These are phyloP conservation scores for Odobenus rosmarus DNA, from an alignment of 2,113 vertebrate genomes.

Conservation along the genomic window DNA sequence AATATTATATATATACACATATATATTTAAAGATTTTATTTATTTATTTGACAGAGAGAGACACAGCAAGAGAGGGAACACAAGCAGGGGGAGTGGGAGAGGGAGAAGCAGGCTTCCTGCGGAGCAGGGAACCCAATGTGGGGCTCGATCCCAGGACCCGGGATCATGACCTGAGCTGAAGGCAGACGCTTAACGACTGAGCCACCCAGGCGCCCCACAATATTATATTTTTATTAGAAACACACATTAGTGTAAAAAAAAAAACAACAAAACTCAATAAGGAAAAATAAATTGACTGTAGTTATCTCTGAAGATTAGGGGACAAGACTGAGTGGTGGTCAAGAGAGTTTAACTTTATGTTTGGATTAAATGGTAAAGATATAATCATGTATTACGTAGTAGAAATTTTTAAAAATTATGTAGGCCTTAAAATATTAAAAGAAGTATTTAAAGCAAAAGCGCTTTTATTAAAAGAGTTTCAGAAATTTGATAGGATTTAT, in stretches of 20 bases:
- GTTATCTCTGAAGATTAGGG: background rate
- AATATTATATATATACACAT: background rate
- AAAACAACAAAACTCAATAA: background rate
- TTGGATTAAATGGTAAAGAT: background rate
- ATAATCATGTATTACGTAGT: background rate
- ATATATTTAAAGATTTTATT: no score
- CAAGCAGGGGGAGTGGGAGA: no score
- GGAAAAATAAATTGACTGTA: background rate
- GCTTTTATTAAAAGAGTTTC: background rate
- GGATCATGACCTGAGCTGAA: no score
- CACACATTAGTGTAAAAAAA: background rate
- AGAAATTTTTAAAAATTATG: background rate
- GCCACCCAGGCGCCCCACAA: background rate
- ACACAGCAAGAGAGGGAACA: no score
- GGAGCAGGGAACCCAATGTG: no score
- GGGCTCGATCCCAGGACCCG: rapidly evolving
- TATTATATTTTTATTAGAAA: background rate
- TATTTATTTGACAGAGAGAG: no score
- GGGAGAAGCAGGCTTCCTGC: no score
- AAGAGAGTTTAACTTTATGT: background rate
- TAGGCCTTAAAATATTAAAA: background rate
- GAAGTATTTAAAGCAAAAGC: background rate
- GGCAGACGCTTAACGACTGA: no score
- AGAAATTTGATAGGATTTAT: background rate
- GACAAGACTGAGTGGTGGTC: background rate